Evolutionary conservation across 2,113 vertebrate species (phyloP).

Genomic region (Carettochelys insculpta): DNA sequence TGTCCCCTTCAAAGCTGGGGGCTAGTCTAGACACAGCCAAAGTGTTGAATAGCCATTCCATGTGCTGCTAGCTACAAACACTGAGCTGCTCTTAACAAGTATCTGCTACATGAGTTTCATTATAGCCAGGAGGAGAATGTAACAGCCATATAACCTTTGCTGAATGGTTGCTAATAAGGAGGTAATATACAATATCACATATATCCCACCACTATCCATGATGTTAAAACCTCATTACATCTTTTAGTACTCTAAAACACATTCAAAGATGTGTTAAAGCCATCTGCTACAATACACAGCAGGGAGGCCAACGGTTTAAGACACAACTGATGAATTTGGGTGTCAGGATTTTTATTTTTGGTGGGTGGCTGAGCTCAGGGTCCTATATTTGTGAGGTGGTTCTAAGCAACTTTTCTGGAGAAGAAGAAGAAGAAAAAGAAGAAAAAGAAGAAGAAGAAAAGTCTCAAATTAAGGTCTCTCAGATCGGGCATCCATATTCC

Average conservation of each 20-base stretch:
- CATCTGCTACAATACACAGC: background rate
- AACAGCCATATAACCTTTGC: background rate
- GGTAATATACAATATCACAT: background rate
- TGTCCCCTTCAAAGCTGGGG: too few relatives aligned
- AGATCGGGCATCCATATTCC: background rate
- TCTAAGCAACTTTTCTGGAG: too few relatives aligned
- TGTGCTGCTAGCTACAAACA: background rate
- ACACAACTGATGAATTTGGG: background rate
- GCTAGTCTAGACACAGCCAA: too few relatives aligned
- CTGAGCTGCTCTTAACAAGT: too few relatives aligned
- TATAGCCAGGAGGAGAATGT: background rate
- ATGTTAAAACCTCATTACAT: background rate
- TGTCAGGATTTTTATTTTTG: background rate
- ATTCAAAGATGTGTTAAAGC: background rate
- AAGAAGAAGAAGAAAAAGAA: too few relatives aligned
- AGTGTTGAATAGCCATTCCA: too few relatives aligned
- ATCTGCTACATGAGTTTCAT: background rate
- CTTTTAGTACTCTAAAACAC: background rate
- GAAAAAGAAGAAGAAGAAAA: too few relatives aligned
- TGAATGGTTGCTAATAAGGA: background rate
- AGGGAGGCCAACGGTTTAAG: background rate
- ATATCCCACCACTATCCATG: background rate
- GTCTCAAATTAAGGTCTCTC: accelerated
- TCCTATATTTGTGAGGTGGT: background rate
- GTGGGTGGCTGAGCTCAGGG: background rate